Percentiles rank a stretch among this genome's conserved stretches.
These are phyloP conservation scores for Macquaria australasica DNA, from an alignment of 2,113 vertebrate genomes.

Conservation along the genomic window DNA sequence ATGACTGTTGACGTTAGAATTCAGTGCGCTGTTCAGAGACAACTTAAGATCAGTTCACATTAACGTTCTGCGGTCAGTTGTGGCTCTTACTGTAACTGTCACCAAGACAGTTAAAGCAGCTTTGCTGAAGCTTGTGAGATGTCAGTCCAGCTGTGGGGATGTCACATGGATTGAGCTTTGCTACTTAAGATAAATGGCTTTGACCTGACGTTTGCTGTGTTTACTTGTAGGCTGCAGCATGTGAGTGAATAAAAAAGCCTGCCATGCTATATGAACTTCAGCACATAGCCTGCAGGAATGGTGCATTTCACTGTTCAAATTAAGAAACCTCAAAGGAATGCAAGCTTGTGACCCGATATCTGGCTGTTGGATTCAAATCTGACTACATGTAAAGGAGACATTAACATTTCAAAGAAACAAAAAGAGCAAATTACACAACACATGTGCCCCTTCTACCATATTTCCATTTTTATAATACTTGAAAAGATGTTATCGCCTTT, in stretches of 20 bases:
- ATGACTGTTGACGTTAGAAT: conserved; percentile 63
- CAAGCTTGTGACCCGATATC: conserved; percentile 40
- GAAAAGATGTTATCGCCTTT: conserved; percentile 63
- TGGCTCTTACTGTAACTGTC: conserved; percentile 60
- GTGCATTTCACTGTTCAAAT: conserved; percentile 35
- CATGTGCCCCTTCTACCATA: conserved; percentile 18
- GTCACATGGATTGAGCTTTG: conserved; percentile 36
- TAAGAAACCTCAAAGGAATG: conserved; percentile 50
- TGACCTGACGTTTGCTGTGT: conserved; percentile 60
- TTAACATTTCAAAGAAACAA: conserved; percentile 59
- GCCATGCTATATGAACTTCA: conserved; percentile 13
- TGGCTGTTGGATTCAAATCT: conserved; percentile 40
- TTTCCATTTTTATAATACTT: conserved; percentile 50
- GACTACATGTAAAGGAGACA: conserved; percentile 42
- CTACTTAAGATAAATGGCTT: conserved; percentile 58
- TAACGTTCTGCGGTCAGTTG: conserved; percentile 49
- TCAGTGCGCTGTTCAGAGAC: conserved; percentile 44
- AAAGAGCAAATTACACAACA: conserved; percentile 46
- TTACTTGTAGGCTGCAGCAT: conserved; percentile 41
- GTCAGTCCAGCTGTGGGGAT: conserved; percentile 41
- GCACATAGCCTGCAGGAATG: background rate
- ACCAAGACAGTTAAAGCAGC: conserved; percentile 63
- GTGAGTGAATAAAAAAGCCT: conserved; percentile 18
- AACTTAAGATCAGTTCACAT: conserved; percentile 58
- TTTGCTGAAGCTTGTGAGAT: conserved; percentile 62